phyloP scores from a whole-genome alignment of 1,140 invertebrate genomes.

The Pseudobourletiella spinata region DNA sequence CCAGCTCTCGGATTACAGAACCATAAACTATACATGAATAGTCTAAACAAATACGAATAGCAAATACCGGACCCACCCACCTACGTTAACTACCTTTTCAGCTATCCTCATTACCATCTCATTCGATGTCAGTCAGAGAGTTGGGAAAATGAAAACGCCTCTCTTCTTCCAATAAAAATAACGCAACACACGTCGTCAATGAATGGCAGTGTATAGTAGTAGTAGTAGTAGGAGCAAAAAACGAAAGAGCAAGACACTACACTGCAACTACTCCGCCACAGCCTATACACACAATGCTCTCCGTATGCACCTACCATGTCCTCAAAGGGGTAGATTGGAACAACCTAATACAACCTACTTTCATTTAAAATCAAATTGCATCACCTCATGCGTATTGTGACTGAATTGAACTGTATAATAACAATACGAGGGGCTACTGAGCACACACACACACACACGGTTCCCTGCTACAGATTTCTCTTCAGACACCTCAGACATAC shows the following conservation, averaged over 20 bases:
- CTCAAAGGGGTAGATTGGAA: background rate
- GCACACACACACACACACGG: no score
- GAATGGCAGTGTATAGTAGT: no score
- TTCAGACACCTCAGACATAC: no score
- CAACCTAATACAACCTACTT: constrained; percentile 20
- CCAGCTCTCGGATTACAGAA: no score
- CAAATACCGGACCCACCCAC: constrained; percentile 12
- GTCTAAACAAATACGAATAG: constrained; percentile 7
- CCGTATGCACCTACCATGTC: no score
- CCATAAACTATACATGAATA: background rate
- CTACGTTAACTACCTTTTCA: constrained; percentile 24
- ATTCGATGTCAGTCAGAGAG: constrained; percentile 17
- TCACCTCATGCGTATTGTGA: constrained; percentile 4
- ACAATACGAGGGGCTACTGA: no score
- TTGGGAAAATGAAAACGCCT: constrained; percentile 21
- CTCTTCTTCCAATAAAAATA: constrained; percentile 17
- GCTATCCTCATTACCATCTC: constrained; percentile 27
- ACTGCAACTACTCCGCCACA: no score
- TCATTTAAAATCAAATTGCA: constrained; percentile 22
- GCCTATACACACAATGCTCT: no score
- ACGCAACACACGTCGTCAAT: background rate
- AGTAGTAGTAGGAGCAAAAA: no score
- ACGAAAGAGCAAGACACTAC: background rate
- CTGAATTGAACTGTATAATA: no score
- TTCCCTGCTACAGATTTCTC: no score